Base-by-base conservation (phyloP, 2,113 vertebrate species). In the Colius striatus region DNA sequence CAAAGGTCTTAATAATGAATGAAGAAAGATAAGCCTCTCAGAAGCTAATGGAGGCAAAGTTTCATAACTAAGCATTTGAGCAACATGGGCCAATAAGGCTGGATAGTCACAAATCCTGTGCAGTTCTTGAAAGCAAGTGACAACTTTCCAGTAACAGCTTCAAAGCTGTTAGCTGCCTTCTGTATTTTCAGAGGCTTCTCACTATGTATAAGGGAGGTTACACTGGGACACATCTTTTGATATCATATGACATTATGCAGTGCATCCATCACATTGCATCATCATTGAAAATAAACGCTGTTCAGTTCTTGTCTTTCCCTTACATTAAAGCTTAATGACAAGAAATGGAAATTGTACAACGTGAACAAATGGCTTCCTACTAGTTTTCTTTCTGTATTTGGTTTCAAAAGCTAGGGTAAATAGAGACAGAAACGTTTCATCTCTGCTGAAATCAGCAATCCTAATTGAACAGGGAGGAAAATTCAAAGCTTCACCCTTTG, bases 231-330 rank as follows among this genome's bases (percentile, higher is more conserved):
- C 60, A 23, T 95, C 86, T 71, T 87, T 11, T 85, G 86, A 93
- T 95, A 75, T n/a, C 76, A 17, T 77, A 16, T 81, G 93, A 84
- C 92, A 92, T 94, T 95, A 85, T 73, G 94, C 77, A 66, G 66
- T 78, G 77, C 93, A 90, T 61, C 90, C 90, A 88, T 97, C 97
- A 93, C 25, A 16, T 83, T 84, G 90, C 88, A 97, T 96, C 95
- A 86, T 48, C 88, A 13, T 10, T 81, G 84, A 85, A 85, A 74
- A 57, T 63, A 68, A 87, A 87, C 16, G 17, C 54, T 70, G 47
- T 4, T 79, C 85, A 30, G n/a, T 54, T 77, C 76, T 10, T 63
- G 80, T 32, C 62, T 85, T 65, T 77, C 38, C 83, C 55, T 94
- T 57, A 53, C 68, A 68, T 90, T 91, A 94, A 94, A 95, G 68